Base-by-base conservation (phyloP, 2,797 vertebrate species). In the Sphenopsis melanotis region DNA sequence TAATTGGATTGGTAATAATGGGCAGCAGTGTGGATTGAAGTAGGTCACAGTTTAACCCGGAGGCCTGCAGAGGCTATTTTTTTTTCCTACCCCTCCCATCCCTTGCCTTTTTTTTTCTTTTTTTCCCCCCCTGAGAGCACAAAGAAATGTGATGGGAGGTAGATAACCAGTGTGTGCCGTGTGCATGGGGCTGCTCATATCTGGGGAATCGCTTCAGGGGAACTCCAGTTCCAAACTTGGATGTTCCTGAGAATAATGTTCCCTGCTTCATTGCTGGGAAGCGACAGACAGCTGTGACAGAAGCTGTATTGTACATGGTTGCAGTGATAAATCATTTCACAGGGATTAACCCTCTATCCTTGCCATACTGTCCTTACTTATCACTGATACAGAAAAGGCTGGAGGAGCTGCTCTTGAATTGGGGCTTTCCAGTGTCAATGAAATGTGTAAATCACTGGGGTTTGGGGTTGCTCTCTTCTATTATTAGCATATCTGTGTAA, bases 1-100 rank as follows among this genome's bases (percentile, higher is more conserved):
- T 97, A 96, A 96, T 97, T 97, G 95, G 94, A 95, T 97, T 96
- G 96, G 87, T 95, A 96, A 94, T 95, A 94, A 95, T 75, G 93
- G 95, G 87, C 93, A 88, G 70, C 85, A 95, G 49, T 80, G 80
- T 94, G 83, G 96, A 95, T 77, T 95, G 91, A 95, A 97, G 77
- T 96, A 94, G 96, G 95, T 95, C 95, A 95, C 83, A 87, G 80
- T 96, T 96, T 96, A 97, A 95, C 95, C 95, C 2, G 39, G 56
- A 95, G 96, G 94, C 95, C 94, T 66, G 63, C 22, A 91, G 59
- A 87, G 69, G 76, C 32, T 53, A 7, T 46, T 69, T 66, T 60
- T 78, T 41, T 42, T 44, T 11, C 1, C 41, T 34, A 36, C 16
- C 15, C 24, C 8, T 16, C 3, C 10, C 12, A 1, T 7, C 23